Conservation (phyloP, 2,888 invertebrate species). For the Prionchulus punctatus region DNA sequence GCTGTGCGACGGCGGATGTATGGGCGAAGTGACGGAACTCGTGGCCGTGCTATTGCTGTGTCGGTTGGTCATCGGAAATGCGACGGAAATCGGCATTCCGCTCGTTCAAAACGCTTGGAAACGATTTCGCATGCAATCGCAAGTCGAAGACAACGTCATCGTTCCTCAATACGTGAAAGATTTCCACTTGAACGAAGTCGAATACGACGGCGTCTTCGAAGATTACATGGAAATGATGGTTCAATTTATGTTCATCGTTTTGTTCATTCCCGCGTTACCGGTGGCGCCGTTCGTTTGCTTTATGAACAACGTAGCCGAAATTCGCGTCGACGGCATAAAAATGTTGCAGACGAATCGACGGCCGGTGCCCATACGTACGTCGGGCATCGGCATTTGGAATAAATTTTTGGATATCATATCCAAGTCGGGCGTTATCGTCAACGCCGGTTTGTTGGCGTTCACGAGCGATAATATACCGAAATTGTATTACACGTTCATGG, state of each 20-base stretch:
- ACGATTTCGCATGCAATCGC: background rate
- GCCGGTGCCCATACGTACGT: conserved; percentile 41
- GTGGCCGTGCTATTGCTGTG: background rate
- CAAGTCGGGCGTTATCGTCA: background rate
- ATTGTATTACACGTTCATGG: background rate
- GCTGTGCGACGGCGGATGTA: background rate
- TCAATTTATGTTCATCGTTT: background rate
- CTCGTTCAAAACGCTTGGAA: background rate
- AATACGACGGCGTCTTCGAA: background rate
- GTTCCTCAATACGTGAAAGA: background rate
- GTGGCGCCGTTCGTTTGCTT: background rate
- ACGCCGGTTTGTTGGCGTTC: conserved; percentile 1
- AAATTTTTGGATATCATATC: background rate
- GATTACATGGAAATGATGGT: conserved; percentile 7
- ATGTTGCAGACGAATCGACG: conserved; percentile 40
- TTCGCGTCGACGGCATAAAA: background rate
- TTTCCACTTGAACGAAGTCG: background rate
- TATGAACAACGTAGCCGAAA: conserved; percentile 1
- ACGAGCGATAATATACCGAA: background rate
- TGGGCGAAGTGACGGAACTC: conserved; percentile 1
- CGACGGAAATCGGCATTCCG: background rate
- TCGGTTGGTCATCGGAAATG: background rate
- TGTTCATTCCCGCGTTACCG: background rate
- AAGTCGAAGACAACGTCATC: background rate
- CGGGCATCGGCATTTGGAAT: background rate